phyloP scores from a whole-genome alignment of 2,113 vertebrate genomes.

The Melozone crissalis region DNA sequence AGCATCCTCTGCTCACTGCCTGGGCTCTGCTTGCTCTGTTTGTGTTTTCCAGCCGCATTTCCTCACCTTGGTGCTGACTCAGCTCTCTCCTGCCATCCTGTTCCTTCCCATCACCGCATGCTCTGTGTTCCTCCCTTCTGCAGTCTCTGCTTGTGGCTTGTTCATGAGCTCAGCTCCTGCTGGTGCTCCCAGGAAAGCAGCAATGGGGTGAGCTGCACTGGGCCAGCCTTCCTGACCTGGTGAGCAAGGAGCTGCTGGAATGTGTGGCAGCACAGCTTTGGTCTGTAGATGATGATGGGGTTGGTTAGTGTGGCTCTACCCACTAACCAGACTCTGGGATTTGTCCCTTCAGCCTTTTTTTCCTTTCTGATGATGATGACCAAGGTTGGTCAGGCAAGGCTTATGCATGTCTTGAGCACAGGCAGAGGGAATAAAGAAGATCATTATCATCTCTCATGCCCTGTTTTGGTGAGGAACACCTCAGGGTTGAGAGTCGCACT shows the following conservation, averaged over 20 bases:
- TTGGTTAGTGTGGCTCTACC: background rate
- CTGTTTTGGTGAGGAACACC: background rate
- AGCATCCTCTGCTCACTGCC: background rate
- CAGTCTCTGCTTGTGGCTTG: background rate
- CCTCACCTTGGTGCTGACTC: background rate
- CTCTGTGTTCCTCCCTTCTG: background rate
- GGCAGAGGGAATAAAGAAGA: background rate
- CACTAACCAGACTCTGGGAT: background rate
- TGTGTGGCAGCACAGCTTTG: background rate
- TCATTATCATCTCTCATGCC: rapidly evolving
- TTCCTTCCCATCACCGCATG: background rate
- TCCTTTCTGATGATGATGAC: background rate
- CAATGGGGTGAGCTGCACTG: rapidly evolving
- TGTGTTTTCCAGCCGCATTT: background rate
- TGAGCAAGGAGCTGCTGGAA: background rate
- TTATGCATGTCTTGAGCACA: background rate
- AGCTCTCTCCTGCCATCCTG: background rate
- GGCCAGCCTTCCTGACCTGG: background rate
- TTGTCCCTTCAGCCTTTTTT: background rate
- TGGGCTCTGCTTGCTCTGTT: background rate
- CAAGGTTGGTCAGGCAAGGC: background rate
- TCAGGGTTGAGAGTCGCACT: background rate
- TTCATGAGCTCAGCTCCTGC: background rate
- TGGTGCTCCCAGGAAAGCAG: background rate
- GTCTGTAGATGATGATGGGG: background rate